phyloP scores from a whole-genome alignment of 1,140 invertebrate species.

The Cyrtorhinus lividipennis region DNA sequence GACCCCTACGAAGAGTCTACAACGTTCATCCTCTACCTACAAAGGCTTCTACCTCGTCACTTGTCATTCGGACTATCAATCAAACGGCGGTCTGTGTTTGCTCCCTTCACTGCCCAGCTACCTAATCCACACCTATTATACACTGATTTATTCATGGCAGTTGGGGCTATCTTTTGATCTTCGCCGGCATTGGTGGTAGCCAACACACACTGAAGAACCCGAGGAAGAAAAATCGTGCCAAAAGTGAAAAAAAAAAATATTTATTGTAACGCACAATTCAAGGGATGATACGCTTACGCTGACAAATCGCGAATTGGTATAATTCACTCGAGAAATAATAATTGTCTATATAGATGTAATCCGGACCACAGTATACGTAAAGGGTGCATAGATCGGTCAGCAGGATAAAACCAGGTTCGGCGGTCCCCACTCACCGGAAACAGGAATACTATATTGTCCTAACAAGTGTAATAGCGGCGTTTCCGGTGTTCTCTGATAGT shows the following conservation, averaged over 20 bases:
- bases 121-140: constrained; percentile 9
- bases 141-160: constrained; percentile 1
- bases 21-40: neutral
- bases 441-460: neutral
- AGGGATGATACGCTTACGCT: no score
- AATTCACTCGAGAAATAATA: no score
- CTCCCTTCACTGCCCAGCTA: neutral
- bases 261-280: no score
- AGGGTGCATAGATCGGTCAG: neutral
- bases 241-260: no score
- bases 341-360: no score
- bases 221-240: no score
- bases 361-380: no score
- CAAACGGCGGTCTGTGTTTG: constrained; percentile 3
- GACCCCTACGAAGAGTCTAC: constrained; percentile 2
- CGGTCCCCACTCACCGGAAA: neutral
- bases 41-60: constrained; percentile 6
- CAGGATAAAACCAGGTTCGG: neutral
- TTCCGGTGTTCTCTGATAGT: neutral
- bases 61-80: constrained; percentile 5
- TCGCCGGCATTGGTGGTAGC: neutral
- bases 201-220: no score
- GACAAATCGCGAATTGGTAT: no score
- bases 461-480: neutral
- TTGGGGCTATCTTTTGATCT: neutral